phyloP scores from a whole-genome alignment of 1,140 invertebrate genomes.

The Aporrectodea caliginosa region DNA sequence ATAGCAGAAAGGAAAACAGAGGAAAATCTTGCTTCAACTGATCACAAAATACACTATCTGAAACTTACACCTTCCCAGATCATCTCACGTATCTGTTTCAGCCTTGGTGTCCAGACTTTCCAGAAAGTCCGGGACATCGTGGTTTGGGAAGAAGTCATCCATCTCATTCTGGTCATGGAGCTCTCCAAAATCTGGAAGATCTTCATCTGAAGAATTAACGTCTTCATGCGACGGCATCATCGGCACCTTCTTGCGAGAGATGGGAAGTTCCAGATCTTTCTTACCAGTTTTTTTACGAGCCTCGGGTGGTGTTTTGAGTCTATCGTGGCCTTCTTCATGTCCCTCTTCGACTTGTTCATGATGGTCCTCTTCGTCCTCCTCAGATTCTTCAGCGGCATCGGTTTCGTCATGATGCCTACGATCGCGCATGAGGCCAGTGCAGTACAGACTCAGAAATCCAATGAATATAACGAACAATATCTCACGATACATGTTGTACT shows the following conservation, averaged over 20 bases:
- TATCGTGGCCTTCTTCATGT: neutral
- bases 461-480: slow-evolving; percentile 21
- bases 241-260: neutral
- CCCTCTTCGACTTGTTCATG: slow-evolving; percentile 3
- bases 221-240: neutral
- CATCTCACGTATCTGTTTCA: neutral
- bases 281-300: neutral
- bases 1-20: neutral
- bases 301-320: neutral
- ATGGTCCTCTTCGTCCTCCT: neutral
- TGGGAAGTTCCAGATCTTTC: neutral
- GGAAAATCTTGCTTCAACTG: neutral
- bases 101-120: neutral
- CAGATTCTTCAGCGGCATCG: neutral
- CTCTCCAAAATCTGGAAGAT: neutral
- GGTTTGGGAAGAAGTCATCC: neutral
- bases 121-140: neutral
- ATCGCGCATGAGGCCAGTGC: slow-evolving; percentile 21
- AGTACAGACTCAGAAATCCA: slow-evolving; percentile 24
- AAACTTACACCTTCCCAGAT: no score
- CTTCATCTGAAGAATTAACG: neutral
- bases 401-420: neutral
- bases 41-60: no score
- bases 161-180: neutral
- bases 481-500: slow-evolving; percentile 31